Conservation (phyloP, 2,888 invertebrate genomes). For the Rhagophthalmus giganteus region DNA sequence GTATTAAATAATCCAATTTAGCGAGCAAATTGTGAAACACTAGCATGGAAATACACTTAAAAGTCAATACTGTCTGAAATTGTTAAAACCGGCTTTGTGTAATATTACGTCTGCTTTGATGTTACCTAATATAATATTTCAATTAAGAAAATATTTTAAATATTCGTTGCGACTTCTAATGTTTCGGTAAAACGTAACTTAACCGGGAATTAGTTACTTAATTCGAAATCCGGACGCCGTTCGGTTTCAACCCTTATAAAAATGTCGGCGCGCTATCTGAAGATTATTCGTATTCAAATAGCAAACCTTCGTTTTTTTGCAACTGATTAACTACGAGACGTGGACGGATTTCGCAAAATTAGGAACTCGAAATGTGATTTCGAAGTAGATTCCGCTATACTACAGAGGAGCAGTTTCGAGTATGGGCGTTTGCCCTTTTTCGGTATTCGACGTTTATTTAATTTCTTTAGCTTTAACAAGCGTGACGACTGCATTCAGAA, state of each 20-base stretch:
- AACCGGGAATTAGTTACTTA: not conserved
- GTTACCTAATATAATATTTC: not conserved
- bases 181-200: too few relatives aligned
- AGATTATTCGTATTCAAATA: not conserved
- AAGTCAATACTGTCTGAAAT: not conserved
- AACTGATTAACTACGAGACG: conserved; percentile 2
- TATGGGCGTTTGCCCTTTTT: conserved; percentile 5
- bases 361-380: conserved; percentile 12
- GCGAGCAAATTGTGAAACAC: too few relatives aligned
- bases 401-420: conserved; percentile 2
- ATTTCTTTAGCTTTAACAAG: conserved; percentile 19
- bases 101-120: not conserved
- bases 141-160: not conserved
- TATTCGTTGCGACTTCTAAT: too few relatives aligned
- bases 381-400: conserved; percentile 3
- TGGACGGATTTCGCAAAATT: conserved; percentile 15
- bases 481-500: conserved; percentile 16
- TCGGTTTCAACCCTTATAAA: not conserved
- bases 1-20: too few relatives aligned
- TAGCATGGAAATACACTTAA: too few relatives aligned
- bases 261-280: not conserved
- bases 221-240: not conserved
- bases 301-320: conserved; percentile 5
- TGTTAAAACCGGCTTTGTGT: not conserved
- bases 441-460: conserved; percentile 15